phyloP scores from a whole-genome alignment of 1,140 invertebrate genomes.

The Radopholus similis region DNA sequence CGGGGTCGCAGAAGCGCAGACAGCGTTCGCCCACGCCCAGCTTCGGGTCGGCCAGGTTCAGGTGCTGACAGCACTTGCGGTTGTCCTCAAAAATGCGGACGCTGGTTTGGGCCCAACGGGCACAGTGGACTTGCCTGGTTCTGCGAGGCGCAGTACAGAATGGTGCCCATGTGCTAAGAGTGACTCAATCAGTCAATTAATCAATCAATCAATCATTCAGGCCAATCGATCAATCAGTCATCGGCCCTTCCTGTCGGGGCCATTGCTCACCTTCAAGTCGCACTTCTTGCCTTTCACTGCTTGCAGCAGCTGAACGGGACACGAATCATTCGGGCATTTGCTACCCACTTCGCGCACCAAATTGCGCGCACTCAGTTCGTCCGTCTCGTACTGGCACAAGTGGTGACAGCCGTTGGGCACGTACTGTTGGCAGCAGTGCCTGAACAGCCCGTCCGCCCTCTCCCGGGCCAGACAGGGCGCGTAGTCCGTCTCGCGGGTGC shows the following conservation, averaged over 20 bases:
- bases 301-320: slow-evolving; percentile 43
- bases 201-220: no score
- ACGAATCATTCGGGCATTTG: background rate
- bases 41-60: slow-evolving; percentile 44
- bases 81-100: no score
- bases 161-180: slow-evolving; percentile 39
- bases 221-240: no score
- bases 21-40: slow-evolving; percentile 45
- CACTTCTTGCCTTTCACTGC: slow-evolving; percentile 44
- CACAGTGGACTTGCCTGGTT: slow-evolving; percentile 28
- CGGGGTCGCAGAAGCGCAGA: slow-evolving; percentile 47
- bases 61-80: slow-evolving; percentile 43
- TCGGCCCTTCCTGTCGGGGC: no score
- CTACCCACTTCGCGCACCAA: slow-evolving; percentile 19
- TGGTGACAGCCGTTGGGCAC: slow-evolving; percentile 39
- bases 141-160: slow-evolving; percentile 49
- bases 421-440: slow-evolving; percentile 22
- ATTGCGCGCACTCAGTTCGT: slow-evolving; percentile 44
- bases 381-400: slow-evolving; percentile 47
- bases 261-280: no score
- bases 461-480: slow-evolving; percentile 42
- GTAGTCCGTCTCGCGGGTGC: slow-evolving; percentile 29
- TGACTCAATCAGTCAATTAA: no score
- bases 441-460: slow-evolving; percentile 35
- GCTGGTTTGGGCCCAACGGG: background rate